Conservation (phyloP, 2,797 vertebrate genomes). For the Delichon dasypus region DNA sequence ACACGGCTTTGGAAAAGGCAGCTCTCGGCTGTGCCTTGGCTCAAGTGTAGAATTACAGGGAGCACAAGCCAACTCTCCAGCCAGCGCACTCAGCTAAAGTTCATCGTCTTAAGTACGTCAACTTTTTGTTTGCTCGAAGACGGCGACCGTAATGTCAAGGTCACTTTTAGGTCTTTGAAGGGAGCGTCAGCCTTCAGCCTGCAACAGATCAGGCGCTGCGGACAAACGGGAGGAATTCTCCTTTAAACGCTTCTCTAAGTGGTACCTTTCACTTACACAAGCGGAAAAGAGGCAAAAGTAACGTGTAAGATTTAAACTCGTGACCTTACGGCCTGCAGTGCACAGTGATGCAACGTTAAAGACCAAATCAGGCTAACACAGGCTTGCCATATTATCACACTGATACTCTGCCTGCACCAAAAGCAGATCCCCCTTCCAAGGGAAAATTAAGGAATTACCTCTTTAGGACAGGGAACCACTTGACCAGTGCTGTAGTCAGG, state of each 20-base stretch:
- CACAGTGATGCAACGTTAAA: not conserved
- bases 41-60: not conserved
- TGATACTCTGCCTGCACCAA: not conserved
- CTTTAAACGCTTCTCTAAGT: not conserved
- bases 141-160: not conserved
- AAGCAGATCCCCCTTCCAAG: not conserved
- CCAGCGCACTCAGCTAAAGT: conserved; percentile 1
- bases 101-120: not conserved
- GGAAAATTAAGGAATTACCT: not conserved
- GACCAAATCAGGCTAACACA: not conserved
- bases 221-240: not conserved
- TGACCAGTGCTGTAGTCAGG: not conserved
- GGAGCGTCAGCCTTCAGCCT: not conserved
- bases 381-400: not conserved
- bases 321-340: accelerated
- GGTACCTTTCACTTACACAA: not conserved
- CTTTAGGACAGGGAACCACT: not conserved
- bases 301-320: not conserved
- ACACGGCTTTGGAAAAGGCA: not conserved
- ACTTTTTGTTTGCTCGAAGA: conserved; percentile 2
- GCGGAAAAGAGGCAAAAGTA: not conserved
- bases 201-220: not conserved
- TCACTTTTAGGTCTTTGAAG: conserved; percentile 26
- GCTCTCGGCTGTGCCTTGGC: not conserved
- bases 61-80: not conserved